A percentile compares a stretch with the other conserved stretches of the same genome.
phyloP scores from a whole-genome alignment of 2,888 invertebrate genomes.

The Caenorhabditis macrosperma region DNA sequence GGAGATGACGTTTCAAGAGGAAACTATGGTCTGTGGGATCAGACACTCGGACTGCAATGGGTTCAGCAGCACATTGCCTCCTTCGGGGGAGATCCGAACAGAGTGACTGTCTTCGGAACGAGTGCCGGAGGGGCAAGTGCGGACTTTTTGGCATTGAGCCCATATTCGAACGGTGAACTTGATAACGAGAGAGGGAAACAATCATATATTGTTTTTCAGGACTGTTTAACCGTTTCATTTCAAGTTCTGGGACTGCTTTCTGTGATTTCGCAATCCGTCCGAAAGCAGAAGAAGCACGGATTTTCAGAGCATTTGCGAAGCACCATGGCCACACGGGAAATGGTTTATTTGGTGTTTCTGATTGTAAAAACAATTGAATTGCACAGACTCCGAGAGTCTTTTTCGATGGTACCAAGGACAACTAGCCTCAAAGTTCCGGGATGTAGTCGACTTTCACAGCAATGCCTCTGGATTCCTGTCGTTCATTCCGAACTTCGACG shows the following conservation, averaged over 20 bases:
- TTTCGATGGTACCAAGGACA: slow-evolving; percentile 42
- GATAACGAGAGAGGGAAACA: background rate
- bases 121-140: slow-evolving; percentile 71
- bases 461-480: slow-evolving; percentile 45
- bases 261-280: slow-evolving; percentile 57
- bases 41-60: slow-evolving; percentile 75
- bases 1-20: slow-evolving; percentile 57
- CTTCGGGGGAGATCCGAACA: slow-evolving; percentile 75
- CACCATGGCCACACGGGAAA: slow-evolving; percentile 47
- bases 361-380: background rate
- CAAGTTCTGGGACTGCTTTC: slow-evolving; percentile 55
- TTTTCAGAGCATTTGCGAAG: slow-evolving; percentile 54
- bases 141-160: slow-evolving; percentile 66
- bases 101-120: slow-evolving; percentile 77
- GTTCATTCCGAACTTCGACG: slow-evolving; percentile 64
- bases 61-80: slow-evolving; percentile 73
- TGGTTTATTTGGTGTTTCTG: too few species aligned
- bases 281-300: slow-evolving; percentile 13
- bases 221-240: slow-evolving; percentile 14
- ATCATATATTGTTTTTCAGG: slow-evolving; percentile 18
- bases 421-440: slow-evolving; percentile 11
- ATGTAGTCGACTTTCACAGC: background rate
- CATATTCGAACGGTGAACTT: slow-evolving; percentile 61
- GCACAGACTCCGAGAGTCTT: slow-evolving; percentile 20
- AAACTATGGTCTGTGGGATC: slow-evolving; percentile 77